Conservation (phyloP, 2,797 vertebrate species). For the Melanotaenia trifasciata region DNA sequence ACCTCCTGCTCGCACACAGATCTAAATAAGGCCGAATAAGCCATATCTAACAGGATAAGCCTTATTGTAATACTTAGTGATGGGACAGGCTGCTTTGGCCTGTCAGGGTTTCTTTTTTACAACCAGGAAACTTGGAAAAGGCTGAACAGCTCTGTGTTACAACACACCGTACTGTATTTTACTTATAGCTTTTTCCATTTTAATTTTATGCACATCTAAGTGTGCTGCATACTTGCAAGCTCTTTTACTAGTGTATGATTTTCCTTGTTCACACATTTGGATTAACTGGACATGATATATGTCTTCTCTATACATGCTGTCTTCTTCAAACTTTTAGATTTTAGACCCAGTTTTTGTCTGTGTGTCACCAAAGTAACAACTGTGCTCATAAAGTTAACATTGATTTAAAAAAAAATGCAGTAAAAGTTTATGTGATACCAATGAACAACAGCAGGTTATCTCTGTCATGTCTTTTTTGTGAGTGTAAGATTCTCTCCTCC, state of each 20-base stretch:
- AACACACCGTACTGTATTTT: slow-evolving; percentile 12
- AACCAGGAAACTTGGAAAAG: slow-evolving; percentile 14
- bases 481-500: slow-evolving; percentile 16
- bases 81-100: slow-evolving; percentile 29
- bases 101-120: slow-evolving; percentile 37
- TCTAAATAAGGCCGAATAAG: slow-evolving; percentile 59
- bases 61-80: slow-evolving; percentile 36
- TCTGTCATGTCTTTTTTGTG: slow-evolving; percentile 10
- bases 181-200: slow-evolving; percentile 36
- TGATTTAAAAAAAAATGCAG: slow-evolving; percentile 6
- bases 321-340: not conserved
- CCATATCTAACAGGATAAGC: slow-evolving; percentile 55
- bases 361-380: slow-evolving; percentile 1
- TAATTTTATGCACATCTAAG: slow-evolving; percentile 26
- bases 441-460: not conserved
- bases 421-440: not conserved
- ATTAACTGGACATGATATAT: not conserved
- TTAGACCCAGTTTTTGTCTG: slow-evolving; percentile 7
- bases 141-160: not conserved
- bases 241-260: not conserved
- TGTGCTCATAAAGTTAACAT: not conserved
- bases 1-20: slow-evolving; percentile 46
- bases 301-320: not conserved
- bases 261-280: not conserved
- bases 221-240: slow-evolving; percentile 1